Evolutionary conservation across 2,797 vertebrate genomes (phyloP).

Genomic region (Nasua narica): DNA sequence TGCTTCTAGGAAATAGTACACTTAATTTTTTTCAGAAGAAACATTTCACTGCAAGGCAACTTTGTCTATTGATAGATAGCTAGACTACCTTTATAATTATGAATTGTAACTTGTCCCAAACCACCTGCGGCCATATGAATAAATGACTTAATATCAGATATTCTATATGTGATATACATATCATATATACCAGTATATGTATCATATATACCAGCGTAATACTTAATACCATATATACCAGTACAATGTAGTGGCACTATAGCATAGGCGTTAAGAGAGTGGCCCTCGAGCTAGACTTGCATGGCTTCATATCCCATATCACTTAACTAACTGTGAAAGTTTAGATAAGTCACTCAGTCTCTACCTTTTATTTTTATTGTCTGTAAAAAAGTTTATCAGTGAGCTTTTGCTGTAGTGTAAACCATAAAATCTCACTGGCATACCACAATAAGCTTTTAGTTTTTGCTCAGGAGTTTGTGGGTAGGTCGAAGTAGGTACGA

Average conservation of each 20-base stretch:
- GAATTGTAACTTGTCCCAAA: background rate
- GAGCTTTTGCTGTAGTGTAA: background rate
- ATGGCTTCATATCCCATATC: background rate
- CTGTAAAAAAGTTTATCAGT: background rate
- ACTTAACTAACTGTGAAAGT: background rate
- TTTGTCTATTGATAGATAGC: background rate
- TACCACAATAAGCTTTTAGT: background rate
- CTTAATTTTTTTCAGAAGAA: slow-evolving; percentile 23
- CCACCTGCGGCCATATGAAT: background rate
- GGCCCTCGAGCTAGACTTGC: background rate
- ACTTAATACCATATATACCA: background rate
- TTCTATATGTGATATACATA: no score
- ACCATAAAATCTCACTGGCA: background rate
- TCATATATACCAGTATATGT: background rate
- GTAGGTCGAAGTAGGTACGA: background rate
- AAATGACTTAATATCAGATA: background rate
- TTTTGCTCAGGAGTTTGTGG: background rate
- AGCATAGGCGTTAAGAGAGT: background rate
- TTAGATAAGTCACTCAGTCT: background rate
- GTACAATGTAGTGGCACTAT: background rate
- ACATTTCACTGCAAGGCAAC: background rate
- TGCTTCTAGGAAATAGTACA: background rate
- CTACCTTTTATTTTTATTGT: background rate
- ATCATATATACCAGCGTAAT: background rate
- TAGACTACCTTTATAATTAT: background rate